Conservation (phyloP, 1,140 invertebrate species). For the Zaprionus inermis region DNA sequence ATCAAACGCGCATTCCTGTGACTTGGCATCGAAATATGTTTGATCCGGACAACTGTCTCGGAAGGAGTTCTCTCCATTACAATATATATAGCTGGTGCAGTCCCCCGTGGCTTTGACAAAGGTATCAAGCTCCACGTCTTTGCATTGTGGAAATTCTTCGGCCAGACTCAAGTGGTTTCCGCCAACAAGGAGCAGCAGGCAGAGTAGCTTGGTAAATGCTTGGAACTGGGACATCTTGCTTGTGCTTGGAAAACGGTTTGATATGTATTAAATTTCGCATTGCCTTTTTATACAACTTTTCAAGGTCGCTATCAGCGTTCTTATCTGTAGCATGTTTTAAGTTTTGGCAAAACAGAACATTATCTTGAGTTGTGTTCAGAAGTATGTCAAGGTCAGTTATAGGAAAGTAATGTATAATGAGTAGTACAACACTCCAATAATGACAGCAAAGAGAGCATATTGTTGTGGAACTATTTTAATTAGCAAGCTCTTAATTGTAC, state of each 20-base stretch:
- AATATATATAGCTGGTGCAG: conserved; percentile 71
- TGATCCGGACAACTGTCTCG: conserved; percentile 64
- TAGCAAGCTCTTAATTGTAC: neutral
- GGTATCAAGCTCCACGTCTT: conserved; percentile 42
- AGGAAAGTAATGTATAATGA: neutral
- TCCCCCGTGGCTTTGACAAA: conserved; percentile 65
- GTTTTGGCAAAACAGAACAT: conserved; percentile 32
- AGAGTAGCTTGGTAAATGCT: conserved; percentile 9
- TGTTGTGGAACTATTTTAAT: too few species aligned
- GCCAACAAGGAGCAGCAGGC: conserved; percentile 38
- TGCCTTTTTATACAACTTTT: conserved; percentile 52
- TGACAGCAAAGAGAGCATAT: neutral
- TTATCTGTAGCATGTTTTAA: conserved; percentile 36
- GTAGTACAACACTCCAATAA: neutral
- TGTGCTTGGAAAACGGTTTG: conserved; percentile 4
- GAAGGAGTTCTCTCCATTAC: conserved; percentile 67
- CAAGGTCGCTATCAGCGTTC: conserved; percentile 48
- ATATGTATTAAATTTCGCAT: neutral
- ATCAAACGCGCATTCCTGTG: conserved; percentile 71
- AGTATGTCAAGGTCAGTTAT: conserved; percentile 61
- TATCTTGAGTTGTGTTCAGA: conserved; percentile 28
- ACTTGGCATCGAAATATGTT: conserved; percentile 67
- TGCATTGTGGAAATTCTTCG: conserved; percentile 57
- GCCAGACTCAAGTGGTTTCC: neutral
- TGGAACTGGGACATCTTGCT: conserved; percentile 38